phyloP scores from a whole-genome alignment of 2,113 vertebrate genomes.

The Todiramphus saurophagus region DNA sequence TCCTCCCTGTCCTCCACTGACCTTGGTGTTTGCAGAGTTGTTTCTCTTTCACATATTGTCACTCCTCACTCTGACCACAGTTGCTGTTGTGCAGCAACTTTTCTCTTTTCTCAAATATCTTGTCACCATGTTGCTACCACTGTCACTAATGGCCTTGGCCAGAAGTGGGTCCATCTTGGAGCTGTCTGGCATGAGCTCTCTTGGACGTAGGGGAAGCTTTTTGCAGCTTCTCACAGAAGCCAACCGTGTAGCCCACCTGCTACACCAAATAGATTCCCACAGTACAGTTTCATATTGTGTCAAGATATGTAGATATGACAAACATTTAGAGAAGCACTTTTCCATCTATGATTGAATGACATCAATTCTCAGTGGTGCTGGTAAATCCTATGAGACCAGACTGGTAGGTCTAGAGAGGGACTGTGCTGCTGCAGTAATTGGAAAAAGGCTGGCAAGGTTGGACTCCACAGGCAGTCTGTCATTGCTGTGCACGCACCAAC shows the following conservation, averaged over 20 bases:
- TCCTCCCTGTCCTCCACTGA: not conserved
- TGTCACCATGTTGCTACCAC: not conserved
- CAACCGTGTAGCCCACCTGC: not conserved
- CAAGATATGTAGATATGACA: not conserved
- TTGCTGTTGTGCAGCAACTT: not conserved
- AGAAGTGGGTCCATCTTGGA: not conserved
- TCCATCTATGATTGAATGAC: not conserved
- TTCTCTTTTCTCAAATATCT: accelerated
- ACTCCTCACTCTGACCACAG: not conserved
- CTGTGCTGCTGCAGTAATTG: not conserved
- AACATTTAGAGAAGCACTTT: no score
- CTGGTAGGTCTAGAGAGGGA: not conserved
- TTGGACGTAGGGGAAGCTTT: not conserved
- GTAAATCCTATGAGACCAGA: not conserved
- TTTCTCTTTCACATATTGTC: not conserved
- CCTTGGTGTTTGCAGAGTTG: not conserved
- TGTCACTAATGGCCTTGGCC: accelerated
- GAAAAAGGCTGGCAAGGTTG: not conserved
- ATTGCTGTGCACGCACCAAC: not conserved
- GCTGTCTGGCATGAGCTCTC: not conserved
- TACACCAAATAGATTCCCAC: not conserved
- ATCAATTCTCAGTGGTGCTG: not conserved
- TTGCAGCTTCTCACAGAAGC: not conserved
- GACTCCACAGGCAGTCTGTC: not conserved
- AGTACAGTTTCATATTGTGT: not conserved